Evolutionary conservation across 2,113 vertebrate species (phyloP), one percentile per base, ranked within the genome.

Genomic region (Stegastes partitus): DNA sequence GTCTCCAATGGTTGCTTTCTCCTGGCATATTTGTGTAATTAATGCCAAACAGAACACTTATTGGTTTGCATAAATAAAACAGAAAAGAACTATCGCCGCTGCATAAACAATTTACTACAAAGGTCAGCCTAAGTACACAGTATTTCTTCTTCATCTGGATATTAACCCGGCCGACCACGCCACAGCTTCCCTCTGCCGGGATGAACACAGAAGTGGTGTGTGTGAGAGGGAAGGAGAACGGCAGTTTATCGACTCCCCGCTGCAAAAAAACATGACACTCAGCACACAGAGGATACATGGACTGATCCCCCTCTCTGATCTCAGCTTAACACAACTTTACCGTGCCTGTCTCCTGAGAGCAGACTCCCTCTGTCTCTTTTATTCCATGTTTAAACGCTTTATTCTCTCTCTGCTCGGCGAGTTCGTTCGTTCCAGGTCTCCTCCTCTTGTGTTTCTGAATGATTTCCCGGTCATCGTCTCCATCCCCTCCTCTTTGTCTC

Each of bases 291-390:
- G 74, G 79, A 87, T 74, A 68, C 74, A 63, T 42, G 61, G 57
- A 51, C 68, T 79, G 79, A 92, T 89, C 72, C 80, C 53, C 34
- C 21, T 77, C 77, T 90, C 79, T 89, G 80, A 91, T 90, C 85
- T 76, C 49, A 85, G 79, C 78, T 91, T 88, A 87, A 84, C 72
- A 85, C 85, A 83, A 84, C 78, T 85, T 92, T 66, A 74, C 71
- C 59, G 51, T 12, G 49, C 23, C 28, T 55, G 56, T 82, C 85
- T 80, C 83, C n/a, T 58, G 77, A 75, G 76, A 84, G 64, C 47
- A 56, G 7, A 59, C 55, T 23, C 26, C 31, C 25, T 34, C 25
- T 5, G 37, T 65, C 55, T 51, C 5, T 79, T 21, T 64, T 49
- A 21, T 54, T 19, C 51, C n/a, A 34, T 16, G 5, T 49, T 59